Evolutionary conservation across 2,888 invertebrate species (phyloP).

Genomic region (Caenorhabditis sinica): DNA sequence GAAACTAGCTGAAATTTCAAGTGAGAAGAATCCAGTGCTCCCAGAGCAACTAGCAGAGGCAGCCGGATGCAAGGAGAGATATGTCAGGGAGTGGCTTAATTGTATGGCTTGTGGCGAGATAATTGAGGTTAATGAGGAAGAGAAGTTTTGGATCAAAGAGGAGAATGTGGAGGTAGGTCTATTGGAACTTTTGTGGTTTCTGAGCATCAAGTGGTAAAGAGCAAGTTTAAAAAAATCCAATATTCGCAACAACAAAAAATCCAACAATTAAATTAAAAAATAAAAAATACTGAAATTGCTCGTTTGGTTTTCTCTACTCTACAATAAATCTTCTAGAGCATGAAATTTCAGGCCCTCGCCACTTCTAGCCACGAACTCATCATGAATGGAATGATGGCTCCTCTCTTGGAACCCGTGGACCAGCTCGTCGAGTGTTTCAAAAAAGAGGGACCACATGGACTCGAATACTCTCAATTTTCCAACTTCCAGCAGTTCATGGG

Average conservation of each 20-base stretch:
- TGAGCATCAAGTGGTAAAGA: not conserved
- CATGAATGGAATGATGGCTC: constrained; percentile 47
- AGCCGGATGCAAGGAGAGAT: constrained; percentile 74
- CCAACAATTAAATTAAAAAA: too few relatives aligned
- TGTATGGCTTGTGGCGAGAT: constrained; percentile 72
- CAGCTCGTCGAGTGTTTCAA: constrained; percentile 69
- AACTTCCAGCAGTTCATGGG: constrained; percentile 74
- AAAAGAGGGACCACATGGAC: constrained; percentile 73
- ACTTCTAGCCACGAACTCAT: constrained; percentile 22
- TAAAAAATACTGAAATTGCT: too few relatives aligned
- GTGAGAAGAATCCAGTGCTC: constrained; percentile 64
- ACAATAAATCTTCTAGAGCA: too few relatives aligned
- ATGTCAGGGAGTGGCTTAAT: constrained; percentile 70
- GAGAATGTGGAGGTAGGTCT: constrained; percentile 59
- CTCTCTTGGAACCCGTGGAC: constrained; percentile 61
- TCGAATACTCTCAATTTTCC: constrained; percentile 70
- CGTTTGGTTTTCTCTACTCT: too few relatives aligned
- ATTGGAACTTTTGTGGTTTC: not conserved
- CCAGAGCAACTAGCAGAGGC: constrained; percentile 72
- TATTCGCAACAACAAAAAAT: not conserved
- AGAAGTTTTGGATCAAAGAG: constrained; percentile 72
- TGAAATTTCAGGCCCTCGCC: constrained; percentile 51
- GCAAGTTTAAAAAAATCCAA: not conserved
- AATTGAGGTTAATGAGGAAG: constrained; percentile 71
- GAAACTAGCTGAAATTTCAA: constrained; percentile 58